A percentile compares a stretch with the other conserved stretches of the same genome.
Evolutionary conservation across 2,888 invertebrate genomes (phyloP).

Genomic region (Polydesmus complanatus): DNA sequence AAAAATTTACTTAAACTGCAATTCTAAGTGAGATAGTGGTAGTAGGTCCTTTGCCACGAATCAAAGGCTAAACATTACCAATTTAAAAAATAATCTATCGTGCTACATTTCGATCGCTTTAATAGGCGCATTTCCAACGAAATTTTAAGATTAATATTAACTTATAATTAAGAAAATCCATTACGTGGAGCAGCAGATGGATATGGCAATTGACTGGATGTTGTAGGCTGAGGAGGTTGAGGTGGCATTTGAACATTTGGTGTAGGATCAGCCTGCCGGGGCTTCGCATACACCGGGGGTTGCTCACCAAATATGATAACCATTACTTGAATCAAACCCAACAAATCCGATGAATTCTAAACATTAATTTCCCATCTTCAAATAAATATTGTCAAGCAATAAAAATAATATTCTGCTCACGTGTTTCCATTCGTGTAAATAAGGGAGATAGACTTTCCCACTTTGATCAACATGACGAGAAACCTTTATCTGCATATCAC

Average conservation of each 20-base stretch:
- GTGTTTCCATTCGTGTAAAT: conserved; percentile 77
- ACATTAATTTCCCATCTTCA: too few species aligned
- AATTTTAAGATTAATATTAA: too few species aligned
- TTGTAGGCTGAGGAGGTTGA: not conserved
- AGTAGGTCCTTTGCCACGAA: too few species aligned
- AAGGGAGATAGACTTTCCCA: conserved; percentile 92
- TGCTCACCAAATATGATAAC: conserved; percentile 82
- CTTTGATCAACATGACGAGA: conserved; percentile 87
- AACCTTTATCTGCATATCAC: conserved; percentile 87
- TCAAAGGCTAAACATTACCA: too few species aligned
- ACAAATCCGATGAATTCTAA: conserved; percentile 67
- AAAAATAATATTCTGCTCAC: conserved; percentile 17
- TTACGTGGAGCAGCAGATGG: conserved; percentile 8
- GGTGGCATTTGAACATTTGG: conserved; percentile 13
- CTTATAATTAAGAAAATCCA: not conserved
- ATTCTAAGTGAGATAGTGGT: too few species aligned
- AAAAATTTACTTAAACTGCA: too few species aligned
- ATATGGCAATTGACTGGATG: conserved; percentile 6
- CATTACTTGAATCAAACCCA: conserved; percentile 80
- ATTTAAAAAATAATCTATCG: too few species aligned
- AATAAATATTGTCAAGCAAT: conserved; percentile 17
- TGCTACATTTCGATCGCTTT: too few species aligned
- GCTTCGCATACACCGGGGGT: conserved; percentile 61
- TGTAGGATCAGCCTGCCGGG: conserved; percentile 18
- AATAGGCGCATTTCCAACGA: too few species aligned